Evolutionary conservation across 2,113 vertebrate genomes (phyloP), one percentile per base, ranked within the genome.

Genomic region (Noturus placidus): DNA sequence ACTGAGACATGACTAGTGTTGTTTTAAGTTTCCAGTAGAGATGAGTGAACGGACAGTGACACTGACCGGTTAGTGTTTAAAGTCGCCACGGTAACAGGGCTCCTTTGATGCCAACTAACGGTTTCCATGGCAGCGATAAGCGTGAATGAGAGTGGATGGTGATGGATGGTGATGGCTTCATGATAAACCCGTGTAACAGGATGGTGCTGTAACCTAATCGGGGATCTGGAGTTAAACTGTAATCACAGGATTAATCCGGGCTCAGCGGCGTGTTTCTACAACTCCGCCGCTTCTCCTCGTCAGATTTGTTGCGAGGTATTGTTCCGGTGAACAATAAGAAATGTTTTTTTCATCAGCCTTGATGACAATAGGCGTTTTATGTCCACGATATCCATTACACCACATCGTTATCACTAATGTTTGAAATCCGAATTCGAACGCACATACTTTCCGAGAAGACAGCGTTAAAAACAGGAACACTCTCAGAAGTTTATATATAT

Each of bases 71-170:
- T 4, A 54, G 27, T 63, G 74, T 61, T 52, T 76, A 57, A 81
- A 27, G 87, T 88, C 59, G 22, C 85, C 87, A 86, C 80, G 85
- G 87, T 30, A 87, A 88, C 85, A 30, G 57, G 72, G 81, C 69
- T 87, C 61, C 89, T 83, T 77, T 80, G 80, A 72, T 61, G 63
- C 30, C 86, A 25, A 11, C 27, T n/a, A 42, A 83, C 17, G 46
- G 89, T 88, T 87, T 76, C 89, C 83, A 88, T 88, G 87, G 87
- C 78, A 72, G 38, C 86, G 52, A 5, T 25, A 56, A 3, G 10
- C 1, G 82, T 54, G 82, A 84, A 52, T 11, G 46, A 4, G 42
- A 52, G 54, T 38, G 69, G 14, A 57, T n/a, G 11, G 35, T 14
- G 25, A 65, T 27, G 35, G 20, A 38, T 5, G 22, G 42, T 63